phyloP scores from a whole-genome alignment of 2,797 vertebrate species.

The Sciurus vulgaris region DNA sequence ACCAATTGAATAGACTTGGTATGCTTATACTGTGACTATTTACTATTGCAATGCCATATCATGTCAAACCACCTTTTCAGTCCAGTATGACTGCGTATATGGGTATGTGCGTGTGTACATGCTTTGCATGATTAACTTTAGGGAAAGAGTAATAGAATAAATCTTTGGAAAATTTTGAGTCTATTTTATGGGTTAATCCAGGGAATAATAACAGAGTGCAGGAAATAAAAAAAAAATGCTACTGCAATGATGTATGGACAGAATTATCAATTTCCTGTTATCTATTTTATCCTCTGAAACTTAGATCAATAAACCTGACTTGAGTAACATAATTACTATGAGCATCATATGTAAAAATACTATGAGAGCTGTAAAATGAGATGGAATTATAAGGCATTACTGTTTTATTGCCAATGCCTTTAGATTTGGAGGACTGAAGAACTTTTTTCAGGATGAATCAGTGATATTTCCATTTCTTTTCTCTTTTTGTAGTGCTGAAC shows the following conservation, averaged over 20 bases:
- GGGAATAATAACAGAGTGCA: not conserved
- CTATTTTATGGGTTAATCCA: not conserved
- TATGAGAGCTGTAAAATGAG: not conserved
- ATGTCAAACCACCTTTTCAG: not conserved
- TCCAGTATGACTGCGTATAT: not conserved
- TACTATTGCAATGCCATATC: not conserved
- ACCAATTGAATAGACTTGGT: not conserved
- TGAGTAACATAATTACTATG: not conserved
- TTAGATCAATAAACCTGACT: not conserved
- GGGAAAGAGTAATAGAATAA: not conserved
- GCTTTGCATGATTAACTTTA: not conserved
- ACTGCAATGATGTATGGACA: not conserved
- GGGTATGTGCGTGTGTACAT: not conserved
- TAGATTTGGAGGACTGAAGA: not conserved
- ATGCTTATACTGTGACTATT: not conserved
- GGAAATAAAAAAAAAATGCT: not conserved
- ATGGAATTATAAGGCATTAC: not conserved
- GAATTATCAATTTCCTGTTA: conserved; percentile 25
- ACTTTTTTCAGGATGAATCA: not conserved
- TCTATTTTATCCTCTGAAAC: conserved; percentile 1
- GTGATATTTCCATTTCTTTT: not conserved
- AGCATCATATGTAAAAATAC: not conserved
- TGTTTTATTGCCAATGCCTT: not conserved
- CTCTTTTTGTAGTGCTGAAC: not conserved
- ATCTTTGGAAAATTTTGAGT: conserved; percentile 6